Conservation (phyloP, 2,888 invertebrate species). For the Trissoscelio sp. region DNA sequence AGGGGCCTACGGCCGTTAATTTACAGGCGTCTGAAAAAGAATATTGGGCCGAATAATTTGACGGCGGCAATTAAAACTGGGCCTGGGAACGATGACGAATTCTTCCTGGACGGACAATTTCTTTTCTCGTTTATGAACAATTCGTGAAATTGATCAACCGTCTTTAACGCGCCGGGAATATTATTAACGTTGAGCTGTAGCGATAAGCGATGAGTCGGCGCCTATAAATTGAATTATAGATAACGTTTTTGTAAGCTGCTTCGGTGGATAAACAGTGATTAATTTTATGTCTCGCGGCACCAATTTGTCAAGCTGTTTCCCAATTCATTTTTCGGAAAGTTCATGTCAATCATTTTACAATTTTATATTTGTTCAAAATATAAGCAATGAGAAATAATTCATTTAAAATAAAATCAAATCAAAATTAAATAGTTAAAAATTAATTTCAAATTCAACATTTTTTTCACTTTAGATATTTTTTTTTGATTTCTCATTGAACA, state of each 20-base stretch:
- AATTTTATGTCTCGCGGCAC: not conserved
- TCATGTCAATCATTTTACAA: too few species aligned
- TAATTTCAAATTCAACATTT: too few species aligned
- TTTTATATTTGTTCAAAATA: too few species aligned
- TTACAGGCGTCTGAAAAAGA: slow-evolving; percentile 3
- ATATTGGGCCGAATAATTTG: slow-evolving; percentile 1
- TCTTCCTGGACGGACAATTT: too few species aligned
- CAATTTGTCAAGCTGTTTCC: not conserved
- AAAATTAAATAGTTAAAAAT: too few species aligned
- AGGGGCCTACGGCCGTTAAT: too few species aligned
- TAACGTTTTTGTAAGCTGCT: slow-evolving; percentile 7
- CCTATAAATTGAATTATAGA: slow-evolving; percentile 24
- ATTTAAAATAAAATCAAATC: too few species aligned
- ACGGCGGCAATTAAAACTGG: slow-evolving; percentile 11
- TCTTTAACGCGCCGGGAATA: not conserved
- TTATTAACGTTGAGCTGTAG: not conserved
- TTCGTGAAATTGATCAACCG: not conserved
- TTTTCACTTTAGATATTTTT: too few species aligned
- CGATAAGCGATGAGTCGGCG: slow-evolving; percentile 1
- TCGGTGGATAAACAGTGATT: slow-evolving; percentile 7
- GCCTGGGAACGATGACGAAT: too few species aligned
- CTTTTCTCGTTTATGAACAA: not conserved
- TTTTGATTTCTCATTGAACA: too few species aligned
- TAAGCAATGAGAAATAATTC: too few species aligned
- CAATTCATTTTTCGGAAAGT: too few species aligned